Base-by-base conservation (phyloP, 2,888 invertebrate species). In the Palloptera scutellata region DNA sequence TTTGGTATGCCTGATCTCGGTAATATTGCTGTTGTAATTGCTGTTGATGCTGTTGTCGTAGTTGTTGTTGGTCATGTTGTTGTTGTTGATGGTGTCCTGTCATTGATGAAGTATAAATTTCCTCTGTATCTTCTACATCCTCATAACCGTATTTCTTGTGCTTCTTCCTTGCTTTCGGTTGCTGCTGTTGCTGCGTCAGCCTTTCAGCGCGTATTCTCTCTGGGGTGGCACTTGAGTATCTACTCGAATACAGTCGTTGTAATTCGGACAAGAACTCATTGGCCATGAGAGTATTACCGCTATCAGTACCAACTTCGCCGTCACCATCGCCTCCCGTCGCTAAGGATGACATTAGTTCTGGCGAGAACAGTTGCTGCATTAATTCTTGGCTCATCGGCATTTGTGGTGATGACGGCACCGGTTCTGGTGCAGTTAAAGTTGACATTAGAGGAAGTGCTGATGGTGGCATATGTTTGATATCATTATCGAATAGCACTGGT, bases 251-350 rank as follows among this genome's bases (percentile, higher is more conserved):
- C 61, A 78, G 77, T 13, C 72, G 74, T 57, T 82, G 79, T 61
- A 81, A 58, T 20, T 82, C 81, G 12, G 79, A 76, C 66, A 82
- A 72, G 64, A 81, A 78, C 66, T 81, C 79, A 53, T 74, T 74
- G 40, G 80, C 76, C 8, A 77, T 66, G 55, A 79, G 70, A 1
- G 78, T 67, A 61, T 81, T 67, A 10, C 66, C 67, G 10, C 17
- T 42, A 41, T 10, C 66, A 4, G 42, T 52, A 19, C 41, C 62
- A 40, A 57, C 64, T 12, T 41, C 61, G 12, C 57, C 61, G 9
- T 51, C 52, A 52, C 51, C 61, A 19, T 12, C 51, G 43, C 53
- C 54, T 13, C 55, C 64, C 11, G 59, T 70, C 9, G 69, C 58
- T 65, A 69, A 42, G 11, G 65, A 55, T 55, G 43, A 52, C 41